phyloP scores from a whole-genome alignment of 2,888 invertebrate genomes.

The Reticulitermes lucifugus region DNA sequence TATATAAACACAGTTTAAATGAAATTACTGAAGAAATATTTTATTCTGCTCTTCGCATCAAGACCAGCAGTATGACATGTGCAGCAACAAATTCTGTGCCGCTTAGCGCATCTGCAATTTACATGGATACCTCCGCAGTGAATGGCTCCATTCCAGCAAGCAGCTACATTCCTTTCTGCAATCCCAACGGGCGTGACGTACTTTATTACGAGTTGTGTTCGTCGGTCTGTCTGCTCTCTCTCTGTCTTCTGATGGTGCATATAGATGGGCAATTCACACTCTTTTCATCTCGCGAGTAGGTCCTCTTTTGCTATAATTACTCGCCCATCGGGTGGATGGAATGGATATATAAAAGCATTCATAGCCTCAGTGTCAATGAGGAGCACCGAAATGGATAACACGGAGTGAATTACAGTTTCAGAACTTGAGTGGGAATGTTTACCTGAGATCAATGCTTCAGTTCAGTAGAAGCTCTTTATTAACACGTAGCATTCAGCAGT shows the following conservation, averaged over 20 bases:
- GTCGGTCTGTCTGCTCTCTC: no score
- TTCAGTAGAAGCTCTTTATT: constrained; percentile 1
- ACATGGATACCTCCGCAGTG: background rate
- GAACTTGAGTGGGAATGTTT: constrained; percentile 17
- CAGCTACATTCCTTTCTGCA: constrained; percentile 2
- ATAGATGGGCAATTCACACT: constrained; percentile 7
- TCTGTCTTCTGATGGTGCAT: background rate
- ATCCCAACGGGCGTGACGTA: background rate
- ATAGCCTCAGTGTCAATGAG: background rate
- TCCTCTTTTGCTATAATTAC: constrained; percentile 14
- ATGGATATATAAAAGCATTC: constrained; percentile 12
- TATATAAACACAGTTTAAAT: no score
- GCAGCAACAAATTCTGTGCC: background rate
- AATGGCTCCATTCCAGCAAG: constrained; percentile 7
- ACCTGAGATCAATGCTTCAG: background rate
- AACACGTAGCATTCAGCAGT: background rate
- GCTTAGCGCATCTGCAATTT: background rate
- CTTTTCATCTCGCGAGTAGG: constrained; percentile 10
- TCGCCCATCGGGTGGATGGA: constrained; percentile 2
- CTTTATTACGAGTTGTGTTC: constrained; percentile 14
- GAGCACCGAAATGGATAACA: constrained; percentile 6
- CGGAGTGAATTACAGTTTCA: constrained; percentile 9
- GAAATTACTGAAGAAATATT: background rate
- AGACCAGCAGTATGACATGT: background rate
- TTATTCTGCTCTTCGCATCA: background rate